These are phyloP conservation scores for Campopleginae sp. DNA, from an alignment of 2,888 invertebrate species.

Conservation along the genomic window DNA sequence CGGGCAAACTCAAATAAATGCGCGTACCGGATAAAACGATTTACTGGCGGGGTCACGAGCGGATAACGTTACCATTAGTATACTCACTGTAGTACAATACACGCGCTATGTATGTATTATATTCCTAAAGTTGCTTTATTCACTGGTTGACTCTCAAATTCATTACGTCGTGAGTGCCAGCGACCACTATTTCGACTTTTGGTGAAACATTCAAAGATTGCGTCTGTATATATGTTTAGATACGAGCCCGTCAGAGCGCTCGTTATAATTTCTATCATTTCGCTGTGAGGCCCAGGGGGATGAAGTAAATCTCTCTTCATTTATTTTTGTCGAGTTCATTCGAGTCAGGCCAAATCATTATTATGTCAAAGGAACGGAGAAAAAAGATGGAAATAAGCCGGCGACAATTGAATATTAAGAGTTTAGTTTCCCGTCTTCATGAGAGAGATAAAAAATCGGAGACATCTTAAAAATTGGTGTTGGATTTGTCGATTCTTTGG, in stretches of 20 bases:
- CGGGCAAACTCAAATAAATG: conserved; percentile 80
- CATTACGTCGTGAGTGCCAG: conserved; percentile 41
- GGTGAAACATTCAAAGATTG: conserved; percentile 9
- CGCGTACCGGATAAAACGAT: conserved; percentile 79
- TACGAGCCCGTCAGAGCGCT: conserved; percentile 26
- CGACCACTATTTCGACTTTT: conserved; percentile 27
- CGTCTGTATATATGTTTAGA: not conserved
- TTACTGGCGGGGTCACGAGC: conserved; percentile 76
- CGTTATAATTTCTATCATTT: conserved; percentile 42
- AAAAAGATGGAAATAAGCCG: not conserved
- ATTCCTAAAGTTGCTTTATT: conserved; percentile 65
- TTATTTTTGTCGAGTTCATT: not conserved
- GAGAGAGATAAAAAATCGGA: not conserved
- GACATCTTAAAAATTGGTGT: not conserved
- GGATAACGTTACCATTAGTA: conserved; percentile 79
- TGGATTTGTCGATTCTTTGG: too few species aligned
- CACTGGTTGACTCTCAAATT: conserved; percentile 58
- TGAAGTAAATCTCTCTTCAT: conserved; percentile 6
- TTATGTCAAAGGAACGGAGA: not conserved
- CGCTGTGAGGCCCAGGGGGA: not conserved
- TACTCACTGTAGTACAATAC: conserved; percentile 69
- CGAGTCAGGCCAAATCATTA: conserved; percentile 21
- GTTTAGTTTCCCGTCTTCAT: not conserved
- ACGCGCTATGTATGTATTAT: conserved; percentile 41
- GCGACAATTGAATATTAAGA: not conserved